Conservation (phyloP, 2,888 invertebrate genomes). For the Tryphoninae sp. region DNA sequence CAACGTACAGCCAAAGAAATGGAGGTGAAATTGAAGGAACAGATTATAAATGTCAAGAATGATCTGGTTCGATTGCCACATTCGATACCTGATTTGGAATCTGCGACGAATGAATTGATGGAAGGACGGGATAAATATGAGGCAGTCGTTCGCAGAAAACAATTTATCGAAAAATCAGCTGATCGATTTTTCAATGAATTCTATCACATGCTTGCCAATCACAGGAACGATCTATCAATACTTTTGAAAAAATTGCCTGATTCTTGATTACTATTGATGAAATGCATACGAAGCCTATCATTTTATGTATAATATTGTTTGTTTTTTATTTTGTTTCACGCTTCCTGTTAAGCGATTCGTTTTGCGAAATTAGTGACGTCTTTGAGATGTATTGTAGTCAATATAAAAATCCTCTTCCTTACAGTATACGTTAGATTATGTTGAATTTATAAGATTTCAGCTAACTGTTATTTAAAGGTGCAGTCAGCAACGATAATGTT, state of each 20-base stretch:
- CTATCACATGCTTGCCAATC: slow-evolving; percentile 66
- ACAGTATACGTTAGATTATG: not conserved
- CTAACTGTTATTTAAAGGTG: not conserved
- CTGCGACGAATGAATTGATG: slow-evolving; percentile 62
- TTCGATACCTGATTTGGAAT: slow-evolving; percentile 64
- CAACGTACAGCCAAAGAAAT: slow-evolving; percentile 62
- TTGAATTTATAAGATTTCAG: not conserved
- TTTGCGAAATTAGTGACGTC: slow-evolving; percentile 3
- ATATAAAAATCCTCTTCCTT: not conserved
- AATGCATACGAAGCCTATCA: not conserved
- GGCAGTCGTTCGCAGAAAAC: slow-evolving; percentile 68
- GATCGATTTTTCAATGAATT: slow-evolving; percentile 71
- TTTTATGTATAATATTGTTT: not conserved
- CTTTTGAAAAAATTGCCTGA: slow-evolving; percentile 29
- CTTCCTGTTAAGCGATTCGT: not conserved
- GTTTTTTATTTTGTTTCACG: not conserved
- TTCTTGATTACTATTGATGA: not conserved
- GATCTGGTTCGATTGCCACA: slow-evolving; percentile 66
- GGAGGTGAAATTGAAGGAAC: slow-evolving; percentile 68
- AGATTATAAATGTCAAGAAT: slow-evolving; percentile 68
- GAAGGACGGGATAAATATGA: slow-evolving; percentile 72
- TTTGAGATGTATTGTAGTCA: not conserved
- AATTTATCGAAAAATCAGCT: slow-evolving; percentile 68
- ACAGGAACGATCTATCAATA: slow-evolving; percentile 64
- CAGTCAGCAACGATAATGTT: not conserved